Percentiles rank a stretch among this genome's conserved stretches.
Conservation (phyloP, 2,888 invertebrate genomes). For the Parelbella ahira region DNA sequence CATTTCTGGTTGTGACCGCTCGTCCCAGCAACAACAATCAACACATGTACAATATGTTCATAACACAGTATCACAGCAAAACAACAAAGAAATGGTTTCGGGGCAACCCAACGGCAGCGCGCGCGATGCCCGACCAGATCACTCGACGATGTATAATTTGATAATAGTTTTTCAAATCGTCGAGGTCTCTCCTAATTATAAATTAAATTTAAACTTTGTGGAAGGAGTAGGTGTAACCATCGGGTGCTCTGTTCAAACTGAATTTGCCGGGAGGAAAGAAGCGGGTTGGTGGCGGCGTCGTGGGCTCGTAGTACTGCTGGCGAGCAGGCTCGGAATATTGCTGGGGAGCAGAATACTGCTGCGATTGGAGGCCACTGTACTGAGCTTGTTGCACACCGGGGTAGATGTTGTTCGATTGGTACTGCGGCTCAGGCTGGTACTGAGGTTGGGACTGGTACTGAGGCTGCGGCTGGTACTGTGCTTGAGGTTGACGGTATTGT, state of each 20-base stretch:
- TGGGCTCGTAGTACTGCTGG: conserved; percentile 77
- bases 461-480: conserved; percentile 59
- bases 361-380: conserved; percentile 64
- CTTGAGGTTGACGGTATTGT: conserved; percentile 49
- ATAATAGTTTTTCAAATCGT: conserved; percentile 58
- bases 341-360: conserved; percentile 31
- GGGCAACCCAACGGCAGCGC: conserved; percentile 49
- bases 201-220: conserved; percentile 81
- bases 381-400: conserved; percentile 72
- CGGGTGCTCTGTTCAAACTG: conserved; percentile 91
- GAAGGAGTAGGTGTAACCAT: conserved; percentile 93
- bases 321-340: conserved; percentile 46
- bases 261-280: conserved; percentile 93
- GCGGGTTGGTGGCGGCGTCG: conserved; percentile 85
- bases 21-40: conserved; percentile 58
- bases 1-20: conserved; percentile 46
- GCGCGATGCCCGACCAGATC: conserved; percentile 53
- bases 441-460: conserved; percentile 52
- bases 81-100: conserved; percentile 75
- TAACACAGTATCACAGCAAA: conserved; percentile 78
- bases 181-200: conserved; percentile 49
- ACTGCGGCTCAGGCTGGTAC: conserved; percentile 56
- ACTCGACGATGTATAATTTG: conserved; percentile 68
- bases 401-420: conserved; percentile 69
- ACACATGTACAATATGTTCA: conserved; percentile 61